Conservation (phyloP, 37 sponge, comb jelly and placozoan species). For the Spongilla lacustris region DNA sequence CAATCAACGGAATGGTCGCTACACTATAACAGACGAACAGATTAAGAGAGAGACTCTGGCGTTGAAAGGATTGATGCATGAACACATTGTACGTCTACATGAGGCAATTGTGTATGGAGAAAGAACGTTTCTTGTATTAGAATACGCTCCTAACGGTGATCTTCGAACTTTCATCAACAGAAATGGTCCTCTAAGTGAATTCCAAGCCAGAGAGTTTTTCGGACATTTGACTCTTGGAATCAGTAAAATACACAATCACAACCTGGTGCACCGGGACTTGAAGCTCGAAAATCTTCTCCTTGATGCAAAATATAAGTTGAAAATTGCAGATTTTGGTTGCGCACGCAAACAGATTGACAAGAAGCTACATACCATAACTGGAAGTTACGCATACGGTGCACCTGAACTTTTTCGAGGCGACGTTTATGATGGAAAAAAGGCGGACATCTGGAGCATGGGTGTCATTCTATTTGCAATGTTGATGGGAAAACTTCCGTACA, state of each 20-base stretch:
- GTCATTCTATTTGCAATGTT: conserved; percentile 64
- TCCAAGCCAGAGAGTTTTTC: conserved; percentile 57
- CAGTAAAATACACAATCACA: conserved; percentile 32
- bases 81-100: conserved; percentile 44
- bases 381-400: conserved; percentile 79
- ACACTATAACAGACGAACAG: conserved; percentile 63
- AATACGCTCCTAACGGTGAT: conserved; percentile 53
- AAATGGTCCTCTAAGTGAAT: conserved; percentile 38
- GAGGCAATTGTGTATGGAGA: conserved; percentile 59
- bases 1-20: conserved; percentile 36
- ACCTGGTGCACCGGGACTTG: conserved; percentile 62
- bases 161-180: conserved; percentile 55
- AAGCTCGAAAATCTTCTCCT: conserved; percentile 69
- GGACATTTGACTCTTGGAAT: conserved; percentile 45
- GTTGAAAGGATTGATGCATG: conserved; percentile 50
- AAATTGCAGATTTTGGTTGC: conserved; percentile 69
- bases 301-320: conserved; percentile 34
- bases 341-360: conserved; percentile 64
- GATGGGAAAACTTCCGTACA: conserved; percentile 43
- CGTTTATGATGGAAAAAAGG: conserved; percentile 57
- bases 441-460: conserved; percentile 71
- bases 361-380: conserved; percentile 46
- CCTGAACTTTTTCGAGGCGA: conserved; percentile 66
- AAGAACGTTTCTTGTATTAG: conserved; percentile 56
- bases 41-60: conserved; percentile 60